Evolutionary conservation across 2,113 vertebrate species (phyloP), one percentile per base, ranked within the genome.

Genomic region (Emberiza fucata): DNA sequence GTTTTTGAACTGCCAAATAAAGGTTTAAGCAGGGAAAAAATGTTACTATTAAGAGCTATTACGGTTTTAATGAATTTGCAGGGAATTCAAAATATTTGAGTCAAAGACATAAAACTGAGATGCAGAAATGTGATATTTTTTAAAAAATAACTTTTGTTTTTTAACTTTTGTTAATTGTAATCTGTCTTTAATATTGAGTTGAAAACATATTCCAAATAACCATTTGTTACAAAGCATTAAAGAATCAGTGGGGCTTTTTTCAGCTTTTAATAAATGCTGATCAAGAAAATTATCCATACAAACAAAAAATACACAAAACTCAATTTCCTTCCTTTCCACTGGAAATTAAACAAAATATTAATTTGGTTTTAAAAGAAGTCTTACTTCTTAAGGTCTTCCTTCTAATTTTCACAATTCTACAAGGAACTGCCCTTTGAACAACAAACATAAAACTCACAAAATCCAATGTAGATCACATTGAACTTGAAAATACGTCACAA

Each of bases 1-100:
- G 4, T 86, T 81, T 95, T 73, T 86, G 50, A 96, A 84, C 56
- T 84, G 88, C 25, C 60, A 92, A 86, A 96, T 44, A 66, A 35
- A 81, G n/a, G 33, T 72, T 77, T 48, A 75, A 71, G 45, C 35
- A 81, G 64, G 56, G 31, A 42, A 57, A 60, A 60, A 48, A 71
- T 4, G 15, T 31, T 53, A 15, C 23, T 75, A 22, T 48, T 81
- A 69, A 42, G 53, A 91, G 35, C 40, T 75, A 63, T 50, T 81
- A 33, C 20, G 25, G 23, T 33, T 87, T 66, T 42, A 82, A 91
- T 70, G 42, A 87, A 89, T 69, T 95, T 72, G 29, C 45, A 79
- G 21, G 40, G 11, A 71, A 86, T 51, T 91, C 12, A 81, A 78
- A 93, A 68, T 83, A 77, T 45, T 51, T 76, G 23, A 75, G 24